Evolutionary conservation across 2,888 invertebrate species (phyloP).

Genomic region (Drosophila yooni): DNA sequence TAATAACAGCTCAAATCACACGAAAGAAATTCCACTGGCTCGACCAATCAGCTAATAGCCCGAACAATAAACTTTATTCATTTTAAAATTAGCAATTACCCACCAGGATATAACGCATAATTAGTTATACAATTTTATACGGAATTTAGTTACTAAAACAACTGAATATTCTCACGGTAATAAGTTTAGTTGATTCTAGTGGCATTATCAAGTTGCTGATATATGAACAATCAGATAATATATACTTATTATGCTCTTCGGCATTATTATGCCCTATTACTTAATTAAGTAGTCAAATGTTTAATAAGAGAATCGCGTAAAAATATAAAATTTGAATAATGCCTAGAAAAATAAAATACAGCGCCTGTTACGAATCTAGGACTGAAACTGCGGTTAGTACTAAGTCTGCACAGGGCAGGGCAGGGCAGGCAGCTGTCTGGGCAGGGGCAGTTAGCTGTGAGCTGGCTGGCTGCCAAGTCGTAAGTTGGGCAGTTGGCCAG

Average conservation of each 20-base stretch:
- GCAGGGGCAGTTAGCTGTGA: slow-evolving; percentile 51
- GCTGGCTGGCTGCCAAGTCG: slow-evolving; percentile 44
- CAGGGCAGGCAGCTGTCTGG: slow-evolving; percentile 52
- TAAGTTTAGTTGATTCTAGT: not conserved
- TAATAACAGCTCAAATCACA: slow-evolving; percentile 26
- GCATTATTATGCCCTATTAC: not conserved
- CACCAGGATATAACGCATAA: not conserved
- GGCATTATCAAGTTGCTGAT: not conserved
- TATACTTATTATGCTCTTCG: not conserved
- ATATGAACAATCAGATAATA: not conserved
- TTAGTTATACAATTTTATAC: not conserved
- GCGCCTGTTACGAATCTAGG: slow-evolving; percentile 9
- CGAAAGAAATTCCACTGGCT: slow-evolving; percentile 22
- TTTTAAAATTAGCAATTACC: not conserved
- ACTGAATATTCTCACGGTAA: not conserved
- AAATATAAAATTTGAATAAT: not conserved
- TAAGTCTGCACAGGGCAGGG: slow-evolving; percentile 10
- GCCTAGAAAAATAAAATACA: not conserved
- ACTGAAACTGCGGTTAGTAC: not conserved
- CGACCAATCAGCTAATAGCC: slow-evolving; percentile 22
- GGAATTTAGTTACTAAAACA: not conserved
- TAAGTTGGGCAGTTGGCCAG: slow-evolving; percentile 82
- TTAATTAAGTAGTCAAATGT: not conserved
- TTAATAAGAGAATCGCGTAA: not conserved
- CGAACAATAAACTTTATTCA: not conserved